These are phyloP conservation scores for Macrochelys suwanniensis DNA, from an alignment of 2,797 vertebrate genomes.

Conservation along the genomic window DNA sequence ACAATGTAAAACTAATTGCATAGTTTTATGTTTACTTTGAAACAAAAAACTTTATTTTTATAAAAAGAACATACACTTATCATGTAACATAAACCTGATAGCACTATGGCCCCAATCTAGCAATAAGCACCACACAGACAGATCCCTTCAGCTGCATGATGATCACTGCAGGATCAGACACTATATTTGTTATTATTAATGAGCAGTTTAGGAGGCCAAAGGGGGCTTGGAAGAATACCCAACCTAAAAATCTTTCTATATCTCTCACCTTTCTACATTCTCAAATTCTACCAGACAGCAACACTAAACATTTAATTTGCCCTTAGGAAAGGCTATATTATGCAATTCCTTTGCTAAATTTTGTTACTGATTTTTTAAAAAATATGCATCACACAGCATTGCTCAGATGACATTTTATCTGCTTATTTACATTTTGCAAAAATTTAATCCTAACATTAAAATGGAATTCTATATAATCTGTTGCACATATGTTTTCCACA, in stretches of 20 bases:
- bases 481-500: not conserved
- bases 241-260: not conserved
- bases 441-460: not conserved
- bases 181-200: not conserved
- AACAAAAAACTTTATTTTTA: not conserved
- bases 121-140: accelerated
- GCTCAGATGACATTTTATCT: not conserved
- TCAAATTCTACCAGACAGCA: not conserved
- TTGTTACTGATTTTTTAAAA: not conserved
- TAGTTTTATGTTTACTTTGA: not conserved
- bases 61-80: not conserved
- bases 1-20: not conserved
- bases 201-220: not conserved
- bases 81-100: not conserved
- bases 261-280: not conserved
- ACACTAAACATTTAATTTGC: not conserved
- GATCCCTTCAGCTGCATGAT: accelerated
- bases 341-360: not conserved
- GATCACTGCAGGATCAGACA: not conserved
- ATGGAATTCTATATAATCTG: accelerated
- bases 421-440: not conserved
- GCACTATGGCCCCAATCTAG: not conserved
- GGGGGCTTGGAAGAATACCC: not conserved
- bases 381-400: not conserved
- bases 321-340: not conserved